Base-by-base conservation (phyloP, 2,888 invertebrate species). In the Diploptera punctata region DNA sequence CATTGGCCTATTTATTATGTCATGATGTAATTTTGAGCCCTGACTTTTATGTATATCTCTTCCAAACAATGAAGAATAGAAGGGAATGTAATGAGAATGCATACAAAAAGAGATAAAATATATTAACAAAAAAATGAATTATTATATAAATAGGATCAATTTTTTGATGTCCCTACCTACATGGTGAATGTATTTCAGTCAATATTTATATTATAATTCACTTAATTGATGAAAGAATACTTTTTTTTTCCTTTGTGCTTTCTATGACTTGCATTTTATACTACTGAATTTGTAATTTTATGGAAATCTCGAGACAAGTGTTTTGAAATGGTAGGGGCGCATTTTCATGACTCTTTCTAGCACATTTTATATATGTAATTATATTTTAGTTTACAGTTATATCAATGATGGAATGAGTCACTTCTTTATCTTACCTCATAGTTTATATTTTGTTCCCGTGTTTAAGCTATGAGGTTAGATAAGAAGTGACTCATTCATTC, bases 191-290 rank as follows among this genome's bases (percentile, higher is more conserved):
- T 65, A 65, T 65, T 65, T 47, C 21, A 44, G 21, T 65, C 47
- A 47, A 47, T 31, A 60, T 60, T 60, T 60, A 31, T 60, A 60
- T 60, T 60, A 31, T 47, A 65, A 43, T 62, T 24, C 24, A 16
- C 19, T 54, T 33, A 5, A 33, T 10, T 33, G 33, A 33, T 10
- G 33, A 10, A 7, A 33, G 33, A 33, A 33, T 10, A 10, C 33
- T 33, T 33, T 33, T 33, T 57, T 57, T 21, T 62, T 47, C 26
- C 47, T 18, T 65, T 65, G 29, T 65, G 65, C 65, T 47, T 65
- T 62, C 47, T 65, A 65, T 26, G 26, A 65, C 47, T 44, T n/a
- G 65, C 65, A 65, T 65, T 65, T 65, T 65, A 65, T 65, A 65
- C 65, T 44, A 16, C 18, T 24, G 18, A 26, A 7, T 65, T 57